Evolutionary conservation across 23 tunicate genomes (phyloP), one percentile per base, ranked within the genome.

Genomic region (Styela clava): DNA sequence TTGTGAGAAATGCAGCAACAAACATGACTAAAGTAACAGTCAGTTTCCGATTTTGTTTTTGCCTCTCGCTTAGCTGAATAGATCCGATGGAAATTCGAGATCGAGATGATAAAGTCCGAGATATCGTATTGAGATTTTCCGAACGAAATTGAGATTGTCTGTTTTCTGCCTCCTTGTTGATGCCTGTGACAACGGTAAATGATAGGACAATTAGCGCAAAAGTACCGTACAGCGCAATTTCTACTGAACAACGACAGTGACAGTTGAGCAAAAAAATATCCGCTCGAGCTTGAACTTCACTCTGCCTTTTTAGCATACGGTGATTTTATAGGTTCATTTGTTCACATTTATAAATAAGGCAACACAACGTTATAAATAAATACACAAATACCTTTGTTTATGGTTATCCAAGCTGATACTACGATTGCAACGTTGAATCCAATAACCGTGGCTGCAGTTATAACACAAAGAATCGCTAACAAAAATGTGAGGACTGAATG

Each of bases 1-100:
- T 91, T 23, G 86, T 33, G n/a, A 85, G 68, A 52, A 85, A 89
- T 9, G 94, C 84, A 35, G 33, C 61, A 16, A 89, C 94, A 62
- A 86, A 86, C 12, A 86, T 27, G 19, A 62, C 82, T 61, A 90
- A 62, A 19, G 96, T 90, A 33, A 82, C 31, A 5, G 84, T 52
- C 27, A 85, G 69, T 76, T 85, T 90, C 2, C 88, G 79, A 69
- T 82, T 68, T 31, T 88, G 81, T 76, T 29, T 36, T 21, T 44
- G 81, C 26, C 64, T 36, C 12, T 76, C 71, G 24, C 32, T 25
- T 21, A 67, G 31, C 71, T 67, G 71, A 16, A 67, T 18, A 0
- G 1, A 44, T 44, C 56, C 56, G 12, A 44, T 44, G 7, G 56
- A 44, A 44, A 44, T 7, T 44, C 56, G 56, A 44, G 56, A 44